phyloP scores from a whole-genome alignment of 2,113 vertebrate species.

The Mobula hypostoma region DNA sequence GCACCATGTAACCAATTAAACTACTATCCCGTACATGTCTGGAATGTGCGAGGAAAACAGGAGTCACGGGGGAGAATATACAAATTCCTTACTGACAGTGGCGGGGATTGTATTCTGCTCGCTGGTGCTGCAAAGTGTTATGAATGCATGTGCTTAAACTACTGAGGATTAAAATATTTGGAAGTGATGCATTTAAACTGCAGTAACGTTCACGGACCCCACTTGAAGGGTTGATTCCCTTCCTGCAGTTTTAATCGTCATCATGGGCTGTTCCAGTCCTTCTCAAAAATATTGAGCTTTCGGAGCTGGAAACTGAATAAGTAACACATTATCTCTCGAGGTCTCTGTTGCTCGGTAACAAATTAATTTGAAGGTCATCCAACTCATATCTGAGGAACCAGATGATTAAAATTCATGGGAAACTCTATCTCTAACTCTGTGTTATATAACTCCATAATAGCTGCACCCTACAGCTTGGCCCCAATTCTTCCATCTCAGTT shows the following conservation, averaged over 20 bases:
- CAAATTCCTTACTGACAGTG: too few species aligned
- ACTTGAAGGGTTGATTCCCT: slow-evolving; percentile 1
- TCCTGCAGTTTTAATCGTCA: neutral
- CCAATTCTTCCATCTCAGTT: neutral
- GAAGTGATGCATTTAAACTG: neutral
- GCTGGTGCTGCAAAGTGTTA: too few species aligned
- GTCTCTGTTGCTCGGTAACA: slow-evolving; percentile 4
- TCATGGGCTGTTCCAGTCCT: slow-evolving; percentile 7
- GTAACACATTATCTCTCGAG: neutral
- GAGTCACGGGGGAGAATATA: too few species aligned
- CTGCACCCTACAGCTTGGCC: neutral
- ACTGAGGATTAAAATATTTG: neutral
- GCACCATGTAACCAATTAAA: too few species aligned
- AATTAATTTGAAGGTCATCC: slow-evolving; percentile 28
- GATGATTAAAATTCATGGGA: slow-evolving; percentile 21
- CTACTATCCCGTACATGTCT: too few species aligned
- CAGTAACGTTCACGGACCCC: slow-evolving; percentile 16
- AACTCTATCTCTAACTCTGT: neutral
- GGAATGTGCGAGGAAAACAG: too few species aligned
- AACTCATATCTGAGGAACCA: neutral
- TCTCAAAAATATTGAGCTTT: neutral
- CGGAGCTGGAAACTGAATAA: neutral
- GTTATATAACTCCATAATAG: slow-evolving; percentile 16
- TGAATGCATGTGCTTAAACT: neutral
- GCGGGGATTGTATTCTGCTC: too few species aligned